These are phyloP conservation scores for Helarctos malayanus DNA, from an alignment of 2,797 vertebrate genomes.

Conservation along the genomic window DNA sequence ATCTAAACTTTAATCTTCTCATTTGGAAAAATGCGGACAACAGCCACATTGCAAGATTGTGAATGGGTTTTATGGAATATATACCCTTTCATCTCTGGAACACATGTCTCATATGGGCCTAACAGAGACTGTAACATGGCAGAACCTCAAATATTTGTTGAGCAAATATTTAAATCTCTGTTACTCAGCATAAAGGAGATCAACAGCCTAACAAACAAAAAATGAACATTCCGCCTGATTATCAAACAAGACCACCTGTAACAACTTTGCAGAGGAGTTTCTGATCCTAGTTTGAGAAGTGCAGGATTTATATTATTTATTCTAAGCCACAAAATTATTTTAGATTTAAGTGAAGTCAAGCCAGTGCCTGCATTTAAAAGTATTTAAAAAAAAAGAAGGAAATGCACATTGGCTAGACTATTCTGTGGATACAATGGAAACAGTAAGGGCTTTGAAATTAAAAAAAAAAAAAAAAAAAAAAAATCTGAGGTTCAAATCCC, in stretches of 20 bases:
- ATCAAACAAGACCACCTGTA: neutral
- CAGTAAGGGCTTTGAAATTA: constrained; percentile 52
- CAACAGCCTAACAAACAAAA: constrained; percentile 10
- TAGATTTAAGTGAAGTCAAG: constrained; percentile 52
- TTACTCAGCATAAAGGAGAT: constrained; percentile 15
- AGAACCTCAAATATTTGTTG: constrained; percentile 44
- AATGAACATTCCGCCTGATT: constrained; percentile 6
- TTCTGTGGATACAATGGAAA: constrained; percentile 1
- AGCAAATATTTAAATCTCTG: constrained; percentile 44
- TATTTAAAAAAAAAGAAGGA: constrained; percentile 39
- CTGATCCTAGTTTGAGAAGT: constrained; percentile 15
- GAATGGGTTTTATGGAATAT: neutral
- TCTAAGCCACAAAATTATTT: constrained; percentile 64
- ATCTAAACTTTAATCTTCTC: constrained; percentile 56
- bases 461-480: neutral
- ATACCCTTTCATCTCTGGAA: neutral
- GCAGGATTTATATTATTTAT: constrained; percentile 36
- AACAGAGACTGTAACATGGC: neutral
- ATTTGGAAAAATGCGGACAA: constrained; percentile 26
- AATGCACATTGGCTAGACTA: neutral
- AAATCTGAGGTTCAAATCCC: constrained; percentile 13
- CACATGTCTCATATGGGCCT: neutral
- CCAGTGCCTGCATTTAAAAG: constrained; percentile 33
- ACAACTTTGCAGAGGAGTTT: neutral
- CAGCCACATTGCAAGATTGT: neutral